These are phyloP conservation scores for Coregonus clupeaformis DNA, from an alignment of 2,113 vertebrate genomes.

Conservation along the genomic window DNA sequence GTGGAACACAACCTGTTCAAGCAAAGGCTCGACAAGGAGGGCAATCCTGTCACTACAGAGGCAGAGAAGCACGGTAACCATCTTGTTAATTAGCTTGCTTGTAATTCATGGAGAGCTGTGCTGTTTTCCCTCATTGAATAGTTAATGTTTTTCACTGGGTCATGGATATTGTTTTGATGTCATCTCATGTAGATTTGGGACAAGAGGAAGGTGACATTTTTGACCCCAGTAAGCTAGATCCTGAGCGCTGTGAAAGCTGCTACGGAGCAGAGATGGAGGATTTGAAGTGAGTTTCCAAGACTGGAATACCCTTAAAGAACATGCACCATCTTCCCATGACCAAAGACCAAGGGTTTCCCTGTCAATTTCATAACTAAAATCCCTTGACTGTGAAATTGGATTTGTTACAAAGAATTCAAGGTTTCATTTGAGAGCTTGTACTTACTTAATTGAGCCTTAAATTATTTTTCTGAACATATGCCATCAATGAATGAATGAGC, in stretches of 20 bases:
- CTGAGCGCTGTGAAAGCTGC: constrained; percentile 94
- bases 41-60: constrained; percentile 83
- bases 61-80: constrained; percentile 92
- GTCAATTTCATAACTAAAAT: too few species aligned
- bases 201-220: constrained; percentile 82
- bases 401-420: too few species aligned
- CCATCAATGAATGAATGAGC: too few species aligned
- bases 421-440: too few species aligned
- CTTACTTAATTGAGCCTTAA: too few species aligned
- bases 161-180: background rate
- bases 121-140: too few species aligned
- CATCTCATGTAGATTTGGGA: constrained; percentile 82
- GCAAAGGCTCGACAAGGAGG: constrained; percentile 87
- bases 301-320: too few species aligned
- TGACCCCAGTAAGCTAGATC: constrained; percentile 87
- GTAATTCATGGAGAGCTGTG: too few species aligned
- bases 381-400: too few species aligned
- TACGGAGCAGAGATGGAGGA: constrained; percentile 95
- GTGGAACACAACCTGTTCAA: constrained; percentile 97
- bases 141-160: background rate
- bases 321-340: too few species aligned
- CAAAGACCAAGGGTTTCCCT: too few species aligned
- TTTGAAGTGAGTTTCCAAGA: constrained; percentile 80
- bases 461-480: too few species aligned
- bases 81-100: background rate